phyloP scores from a whole-genome alignment of 2,113 vertebrate species.

The Progne subis region DNA sequence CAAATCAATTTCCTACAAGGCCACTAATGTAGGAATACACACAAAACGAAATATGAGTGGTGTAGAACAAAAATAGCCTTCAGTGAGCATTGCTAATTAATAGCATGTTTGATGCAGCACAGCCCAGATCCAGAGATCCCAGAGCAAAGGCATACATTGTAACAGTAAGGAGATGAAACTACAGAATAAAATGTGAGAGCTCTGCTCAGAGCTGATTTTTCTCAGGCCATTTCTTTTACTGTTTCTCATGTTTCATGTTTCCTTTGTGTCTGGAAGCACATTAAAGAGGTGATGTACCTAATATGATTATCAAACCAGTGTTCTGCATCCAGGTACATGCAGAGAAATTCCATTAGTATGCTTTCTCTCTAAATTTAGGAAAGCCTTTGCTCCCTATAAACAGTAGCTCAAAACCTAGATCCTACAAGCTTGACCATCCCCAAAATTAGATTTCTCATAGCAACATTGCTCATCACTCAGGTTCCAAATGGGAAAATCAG shows the following conservation, averaged over 20 bases:
- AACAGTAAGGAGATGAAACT: conserved; percentile 46
- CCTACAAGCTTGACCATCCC: not conserved
- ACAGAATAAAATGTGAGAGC: not conserved
- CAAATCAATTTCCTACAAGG: conserved; percentile 61
- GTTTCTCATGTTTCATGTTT: not conserved
- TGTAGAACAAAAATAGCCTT: conserved; percentile 61
- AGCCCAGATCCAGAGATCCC: conserved; percentile 45
- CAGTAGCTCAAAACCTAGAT: not conserved
- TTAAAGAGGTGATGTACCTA: not conserved
- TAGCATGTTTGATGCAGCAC: conserved; percentile 45
- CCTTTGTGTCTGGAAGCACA: not conserved
- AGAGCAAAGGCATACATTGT: conserved; percentile 27
- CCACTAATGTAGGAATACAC: conserved; percentile 50
- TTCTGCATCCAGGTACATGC: not conserved
- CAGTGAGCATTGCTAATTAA: conserved; percentile 64
- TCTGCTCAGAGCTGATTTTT: not conserved
- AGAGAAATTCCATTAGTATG: not conserved
- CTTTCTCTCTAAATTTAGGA: not conserved
- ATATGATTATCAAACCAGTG: not conserved
- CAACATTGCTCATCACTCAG: not conserved
- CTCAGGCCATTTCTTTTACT: not conserved
- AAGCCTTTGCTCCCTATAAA: not conserved
- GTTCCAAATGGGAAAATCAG: not conserved
- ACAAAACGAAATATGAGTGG: conserved; percentile 48
- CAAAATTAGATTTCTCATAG: not conserved